Conservation (phyloP, 92 coral and sea anemone genomes). For the Paragorgia papillata region DNA sequence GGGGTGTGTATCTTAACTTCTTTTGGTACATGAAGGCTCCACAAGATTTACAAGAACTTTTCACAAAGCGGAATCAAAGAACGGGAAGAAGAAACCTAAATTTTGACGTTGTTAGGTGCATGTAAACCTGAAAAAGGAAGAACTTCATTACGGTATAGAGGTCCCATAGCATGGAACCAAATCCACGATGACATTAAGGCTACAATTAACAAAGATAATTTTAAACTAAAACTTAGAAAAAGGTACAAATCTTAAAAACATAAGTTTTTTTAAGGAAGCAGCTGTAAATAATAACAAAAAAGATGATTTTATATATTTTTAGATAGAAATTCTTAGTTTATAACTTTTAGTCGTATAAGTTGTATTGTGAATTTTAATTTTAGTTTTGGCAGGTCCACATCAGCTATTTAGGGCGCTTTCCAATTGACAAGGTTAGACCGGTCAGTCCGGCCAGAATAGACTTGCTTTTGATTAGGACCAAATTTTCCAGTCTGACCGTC, state of each 20-base stretch:
- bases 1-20: too few relatives aligned
- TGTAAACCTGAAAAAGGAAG: conserved; percentile 27
- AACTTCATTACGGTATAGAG: conserved; percentile 20
- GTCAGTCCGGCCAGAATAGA: too few relatives aligned
- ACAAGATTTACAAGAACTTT: conserved; percentile 18
- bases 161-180: conserved; percentile 36
- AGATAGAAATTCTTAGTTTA: too few relatives aligned
- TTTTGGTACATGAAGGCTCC: conserved; percentile 13
- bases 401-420: conserved; percentile 34
- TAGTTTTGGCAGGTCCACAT: conserved; percentile 34
- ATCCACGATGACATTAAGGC: not conserved
- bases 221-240: conserved; percentile 43
- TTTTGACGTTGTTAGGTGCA: conserved; percentile 15
- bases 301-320: conserved; percentile 17
- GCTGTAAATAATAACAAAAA: conserved; percentile 26
- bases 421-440: too few relatives aligned
- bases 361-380: conserved; percentile 16
- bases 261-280: conserved; percentile 45
- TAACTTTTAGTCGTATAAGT: not conserved
- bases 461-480: too few relatives aligned
- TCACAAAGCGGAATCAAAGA: conserved; percentile 11
- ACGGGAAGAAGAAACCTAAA: conserved; percentile 18
- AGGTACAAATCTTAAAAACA: conserved; percentile 14
- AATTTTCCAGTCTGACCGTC: too few relatives aligned
- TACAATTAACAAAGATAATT: not conserved